Base-by-base conservation (phyloP, 2,113 vertebrate species). In the Amblyopsis rosae region DNA sequence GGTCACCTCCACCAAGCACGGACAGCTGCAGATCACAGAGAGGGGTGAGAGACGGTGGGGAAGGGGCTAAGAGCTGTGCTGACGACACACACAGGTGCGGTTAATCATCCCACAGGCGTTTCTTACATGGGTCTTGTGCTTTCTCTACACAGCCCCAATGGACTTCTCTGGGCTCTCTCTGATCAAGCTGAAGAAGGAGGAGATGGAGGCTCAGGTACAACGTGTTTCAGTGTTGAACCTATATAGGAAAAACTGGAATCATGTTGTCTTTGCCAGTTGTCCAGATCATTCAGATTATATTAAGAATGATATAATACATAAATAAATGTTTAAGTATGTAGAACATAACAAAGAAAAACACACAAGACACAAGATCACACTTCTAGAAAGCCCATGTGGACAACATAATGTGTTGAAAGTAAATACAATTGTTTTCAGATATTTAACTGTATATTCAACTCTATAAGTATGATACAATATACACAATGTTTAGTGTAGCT, bases 121-220 rank as follows among this genome's bases (percentile, higher is more conserved):
- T 33, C 56, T 32, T 6, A 58, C 16, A 57, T 57, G 55, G 17
- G 55, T 3, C n/a, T 45, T 9, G 5, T 41, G 4, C 15, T 26
- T 75, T 58, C 6, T 76, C 57, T 55, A 75, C 15, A 2, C 90
- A 98, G 97, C 95, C 70, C 88, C 80, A 9, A 97, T 98, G 96
- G 95, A 98, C 85, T 99, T 99, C 86, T 96, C 96, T 12, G 93
- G 92, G 71, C 85, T 97, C 90, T 98, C 97, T 0, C 90, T 98
- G 79, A 98, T 96, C 11, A 98, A 98, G 87, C 95, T 98, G 82
- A 99, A 99, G 82, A 95, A 93, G 4, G 96, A 98, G 65, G 98
- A 99, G 85, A 98, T 99, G 98, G 95, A 99, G 66, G 93, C 94
- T 0, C 97, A 99, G 96, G 97, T 99, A 82, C 16, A 63, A 26